Evolutionary conservation across 1,140 invertebrate species (phyloP).

Genomic region (Maniola jurtina): DNA sequence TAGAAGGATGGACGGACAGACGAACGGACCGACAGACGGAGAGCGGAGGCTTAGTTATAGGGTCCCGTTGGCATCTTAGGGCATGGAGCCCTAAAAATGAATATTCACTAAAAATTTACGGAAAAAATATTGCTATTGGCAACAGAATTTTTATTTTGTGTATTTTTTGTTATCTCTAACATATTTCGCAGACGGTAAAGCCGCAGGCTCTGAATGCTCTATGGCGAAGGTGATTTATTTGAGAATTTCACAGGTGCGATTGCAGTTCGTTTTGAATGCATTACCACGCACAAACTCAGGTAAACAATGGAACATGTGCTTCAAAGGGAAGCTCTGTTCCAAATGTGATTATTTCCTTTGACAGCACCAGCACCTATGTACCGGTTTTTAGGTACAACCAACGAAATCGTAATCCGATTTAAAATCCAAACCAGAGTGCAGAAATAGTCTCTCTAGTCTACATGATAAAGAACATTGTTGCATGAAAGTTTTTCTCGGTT

Average conservation of each 20-base stretch:
- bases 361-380: constrained; percentile 3
- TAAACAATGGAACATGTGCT: not conserved
- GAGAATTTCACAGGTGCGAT: not conserved
- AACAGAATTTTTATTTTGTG: no score
- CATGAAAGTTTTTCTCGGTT: not conserved
- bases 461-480: not conserved
- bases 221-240: not conserved
- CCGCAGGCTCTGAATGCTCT: not conserved
- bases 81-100: no score
- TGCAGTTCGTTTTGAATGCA: not conserved
- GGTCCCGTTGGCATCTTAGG: no score
- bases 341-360: constrained; percentile 10
- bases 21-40: no score
- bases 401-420: not conserved
- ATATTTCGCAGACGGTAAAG: not conserved
- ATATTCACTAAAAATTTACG: no score
- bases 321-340: constrained; percentile 1
- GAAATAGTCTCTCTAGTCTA: not conserved
- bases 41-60: no score
- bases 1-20: no score
- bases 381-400: constrained; percentile 6
- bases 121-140: no score
- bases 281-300: not conserved
- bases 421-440: not conserved
- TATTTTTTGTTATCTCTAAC: no score